These are phyloP conservation scores for Philereme transversata DNA, from an alignment of 2,888 invertebrate species.

Conservation along the genomic window DNA sequence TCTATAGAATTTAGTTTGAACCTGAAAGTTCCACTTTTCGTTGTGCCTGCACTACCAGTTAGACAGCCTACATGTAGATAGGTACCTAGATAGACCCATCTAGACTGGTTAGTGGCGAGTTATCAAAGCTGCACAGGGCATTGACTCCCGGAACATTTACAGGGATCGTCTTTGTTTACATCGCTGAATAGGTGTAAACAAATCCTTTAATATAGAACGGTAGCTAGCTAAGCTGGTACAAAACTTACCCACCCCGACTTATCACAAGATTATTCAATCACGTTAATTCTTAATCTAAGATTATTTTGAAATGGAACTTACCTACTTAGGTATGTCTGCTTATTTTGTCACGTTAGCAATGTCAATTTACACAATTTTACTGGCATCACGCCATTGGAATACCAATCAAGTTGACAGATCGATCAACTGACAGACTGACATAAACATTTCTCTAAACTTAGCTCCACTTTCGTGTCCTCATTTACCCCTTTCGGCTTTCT, in stretches of 20 bases:
- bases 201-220: not conserved
- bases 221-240: conserved; percentile 1
- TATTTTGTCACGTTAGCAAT: too few species aligned
- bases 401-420: too few species aligned
- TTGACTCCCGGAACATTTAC: conserved; percentile 46
- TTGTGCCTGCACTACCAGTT: conserved; percentile 30
- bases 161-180: conserved; percentile 15
- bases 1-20: not conserved
- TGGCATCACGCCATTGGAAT: too few species aligned
- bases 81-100: conserved; percentile 27
- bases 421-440: too few species aligned
- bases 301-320: too few species aligned
- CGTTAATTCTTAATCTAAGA: too few species aligned
- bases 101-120: conserved; percentile 30
- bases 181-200: not conserved
- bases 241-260: not conserved
- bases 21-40: conserved; percentile 25
- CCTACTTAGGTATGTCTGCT: too few species aligned
- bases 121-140: conserved; percentile 39
- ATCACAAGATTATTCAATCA: too few species aligned
- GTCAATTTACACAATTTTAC: too few species aligned
- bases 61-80: conserved; percentile 29
- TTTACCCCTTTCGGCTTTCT: conserved; percentile 9
- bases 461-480: conserved; percentile 9
- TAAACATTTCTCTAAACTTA: too few species aligned